These are phyloP conservation scores for Neopipo cinnamomea DNA, from an alignment of 2,113 vertebrate species.

Conservation along the genomic window DNA sequence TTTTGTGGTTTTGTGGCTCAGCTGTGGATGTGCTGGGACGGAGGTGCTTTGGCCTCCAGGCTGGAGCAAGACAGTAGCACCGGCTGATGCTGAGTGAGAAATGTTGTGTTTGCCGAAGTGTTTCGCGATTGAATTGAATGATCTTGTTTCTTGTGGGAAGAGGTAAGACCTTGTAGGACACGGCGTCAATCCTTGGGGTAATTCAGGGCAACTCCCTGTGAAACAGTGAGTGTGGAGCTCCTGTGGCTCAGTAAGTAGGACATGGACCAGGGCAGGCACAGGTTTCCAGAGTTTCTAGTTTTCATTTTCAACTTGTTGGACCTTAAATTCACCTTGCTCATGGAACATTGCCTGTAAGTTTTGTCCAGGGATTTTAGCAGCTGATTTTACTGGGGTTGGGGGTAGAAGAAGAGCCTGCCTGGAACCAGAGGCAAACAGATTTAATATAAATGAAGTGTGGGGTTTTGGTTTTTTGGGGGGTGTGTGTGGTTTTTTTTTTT, in stretches of 20 bases:
- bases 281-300: neutral
- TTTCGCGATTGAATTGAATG: neutral
- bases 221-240: neutral
- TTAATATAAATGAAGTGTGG: neutral
- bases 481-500: too few species aligned
- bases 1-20: neutral
- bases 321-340: neutral
- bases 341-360: neutral
- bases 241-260: neutral
- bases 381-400: neutral
- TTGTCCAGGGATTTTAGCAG: neutral
- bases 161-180: neutral
- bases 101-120: neutral
- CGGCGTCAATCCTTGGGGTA: neutral
- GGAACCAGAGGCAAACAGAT: neutral
- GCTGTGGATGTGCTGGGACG: neutral
- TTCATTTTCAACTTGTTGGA: neutral
- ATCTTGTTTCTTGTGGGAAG: neutral
- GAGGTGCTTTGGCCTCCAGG: neutral
- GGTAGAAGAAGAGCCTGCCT: neutral
- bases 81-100: neutral
- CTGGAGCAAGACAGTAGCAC: neutral
- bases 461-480: too few species aligned
- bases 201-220: neutral
- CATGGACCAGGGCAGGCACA: neutral